phyloP scores from a whole-genome alignment of 2,113 vertebrate genomes.

The Chaetodon trifascialis region DNA sequence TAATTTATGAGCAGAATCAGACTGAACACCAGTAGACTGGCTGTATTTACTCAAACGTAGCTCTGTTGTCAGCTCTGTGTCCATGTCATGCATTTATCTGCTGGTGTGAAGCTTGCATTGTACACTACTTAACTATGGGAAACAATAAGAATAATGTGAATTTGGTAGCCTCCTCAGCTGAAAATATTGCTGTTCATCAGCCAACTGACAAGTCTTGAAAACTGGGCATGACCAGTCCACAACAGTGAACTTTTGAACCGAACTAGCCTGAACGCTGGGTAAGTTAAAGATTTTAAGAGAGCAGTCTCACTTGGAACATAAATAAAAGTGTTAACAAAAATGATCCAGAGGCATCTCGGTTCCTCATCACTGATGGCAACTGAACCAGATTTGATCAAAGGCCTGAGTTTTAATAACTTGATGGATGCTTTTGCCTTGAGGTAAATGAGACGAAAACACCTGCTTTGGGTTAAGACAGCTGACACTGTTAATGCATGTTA shows the following conservation, averaged over 20 bases:
- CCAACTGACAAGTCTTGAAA: neutral
- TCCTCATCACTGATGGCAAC: neutral
- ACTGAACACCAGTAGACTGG: neutral
- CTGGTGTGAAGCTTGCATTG: neutral
- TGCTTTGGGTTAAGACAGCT: conserved; percentile 8
- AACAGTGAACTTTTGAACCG: neutral
- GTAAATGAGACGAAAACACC: conserved; percentile 11
- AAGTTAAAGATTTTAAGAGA: neutral
- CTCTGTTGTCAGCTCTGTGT: neutral
- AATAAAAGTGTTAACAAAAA: neutral
- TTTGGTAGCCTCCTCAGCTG: neutral
- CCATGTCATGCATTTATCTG: neutral
- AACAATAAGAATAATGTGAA: neutral
- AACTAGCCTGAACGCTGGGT: neutral
- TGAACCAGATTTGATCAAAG: conserved; percentile 10
- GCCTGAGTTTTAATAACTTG: neutral
- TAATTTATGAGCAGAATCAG: neutral
- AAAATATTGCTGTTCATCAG: neutral
- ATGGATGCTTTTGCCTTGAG: neutral
- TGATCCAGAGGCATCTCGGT: neutral
- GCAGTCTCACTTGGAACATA: neutral
- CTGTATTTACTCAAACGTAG: neutral
- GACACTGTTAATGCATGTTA: conserved; percentile 25
- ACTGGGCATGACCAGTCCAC: neutral
- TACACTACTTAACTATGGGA: neutral